These are phyloP conservation scores for Clistopyga incitator DNA, from an alignment of 2,888 invertebrate species.

Conservation along the genomic window DNA sequence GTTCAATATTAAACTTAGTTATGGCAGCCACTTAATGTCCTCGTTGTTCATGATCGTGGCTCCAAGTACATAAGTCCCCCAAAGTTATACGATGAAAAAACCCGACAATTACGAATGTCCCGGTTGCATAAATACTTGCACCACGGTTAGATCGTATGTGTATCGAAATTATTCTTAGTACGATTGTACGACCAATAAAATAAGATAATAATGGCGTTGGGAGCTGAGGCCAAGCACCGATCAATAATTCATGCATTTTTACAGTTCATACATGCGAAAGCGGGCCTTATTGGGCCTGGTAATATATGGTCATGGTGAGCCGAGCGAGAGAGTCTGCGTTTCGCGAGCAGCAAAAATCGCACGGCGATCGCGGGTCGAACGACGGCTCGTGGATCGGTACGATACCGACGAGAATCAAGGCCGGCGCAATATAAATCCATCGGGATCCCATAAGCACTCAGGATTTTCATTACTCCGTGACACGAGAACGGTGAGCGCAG, in stretches of 20 bases:
- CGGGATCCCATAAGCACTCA: slow-evolving; percentile 68
- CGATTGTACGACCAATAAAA: slow-evolving; percentile 69
- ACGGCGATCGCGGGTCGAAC: slow-evolving; percentile 45
- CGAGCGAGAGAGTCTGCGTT: slow-evolving; percentile 13
- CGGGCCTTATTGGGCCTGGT: slow-evolving; percentile 66
- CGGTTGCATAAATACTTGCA: slow-evolving; percentile 46
- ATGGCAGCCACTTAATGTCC: not conserved
- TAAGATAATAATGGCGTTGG: slow-evolving; percentile 68
- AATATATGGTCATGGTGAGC: slow-evolving; percentile 64
- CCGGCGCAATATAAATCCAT: slow-evolving; percentile 70
- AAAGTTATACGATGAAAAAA: slow-evolving; percentile 30
- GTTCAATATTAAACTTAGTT: not conserved
- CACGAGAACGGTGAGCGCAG: slow-evolving; percentile 63
- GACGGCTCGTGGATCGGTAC: slow-evolving; percentile 44
- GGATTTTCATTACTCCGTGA: slow-evolving; percentile 67
- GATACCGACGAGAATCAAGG: slow-evolving; percentile 63
- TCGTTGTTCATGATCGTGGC: slow-evolving; percentile 50
- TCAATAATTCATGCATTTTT: slow-evolving; percentile 70
- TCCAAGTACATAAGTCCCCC: slow-evolving; percentile 21
- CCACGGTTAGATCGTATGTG: slow-evolving; percentile 30
- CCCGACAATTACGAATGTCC: slow-evolving; percentile 60
- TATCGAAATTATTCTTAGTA: slow-evolving; percentile 66
- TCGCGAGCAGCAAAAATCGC: slow-evolving; percentile 53
- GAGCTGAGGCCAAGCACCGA: slow-evolving; percentile 49
- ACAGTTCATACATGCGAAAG: slow-evolving; percentile 67